phyloP scores from a whole-genome alignment of 2,113 vertebrate species.

The Chaetodon auriga region DNA sequence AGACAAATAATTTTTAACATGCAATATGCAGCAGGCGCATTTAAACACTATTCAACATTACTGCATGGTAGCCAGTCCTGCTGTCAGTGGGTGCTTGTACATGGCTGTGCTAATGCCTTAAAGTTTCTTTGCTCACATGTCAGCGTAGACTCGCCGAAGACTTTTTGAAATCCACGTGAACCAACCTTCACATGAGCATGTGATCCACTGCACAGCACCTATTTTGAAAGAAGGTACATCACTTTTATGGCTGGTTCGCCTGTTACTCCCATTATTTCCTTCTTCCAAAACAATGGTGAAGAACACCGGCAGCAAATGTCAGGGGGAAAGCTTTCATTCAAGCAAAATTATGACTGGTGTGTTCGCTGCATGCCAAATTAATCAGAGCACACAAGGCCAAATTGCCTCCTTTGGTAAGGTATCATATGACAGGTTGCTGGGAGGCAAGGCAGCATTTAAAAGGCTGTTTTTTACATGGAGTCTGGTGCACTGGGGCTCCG shows the following conservation, averaged over 20 bases:
- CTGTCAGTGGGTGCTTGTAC: not conserved
- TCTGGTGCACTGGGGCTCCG: constrained; percentile 38
- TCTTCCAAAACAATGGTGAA: not conserved
- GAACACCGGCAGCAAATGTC: not conserved
- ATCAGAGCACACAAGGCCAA: not conserved
- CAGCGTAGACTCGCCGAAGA: too few species aligned
- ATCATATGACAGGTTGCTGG: not conserved
- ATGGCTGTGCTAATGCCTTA: not conserved
- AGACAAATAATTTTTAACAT: not conserved
- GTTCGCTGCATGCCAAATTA: too few species aligned
- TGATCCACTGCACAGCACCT: too few species aligned
- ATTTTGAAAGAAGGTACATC: not conserved
- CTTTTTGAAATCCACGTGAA: too few species aligned
- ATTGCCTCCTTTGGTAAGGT: not conserved
- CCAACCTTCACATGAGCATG: too few species aligned
- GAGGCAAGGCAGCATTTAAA: not conserved
- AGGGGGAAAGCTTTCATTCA: not conserved
- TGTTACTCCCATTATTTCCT: not conserved
- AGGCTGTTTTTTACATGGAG: constrained; percentile 8
- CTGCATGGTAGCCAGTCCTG: not conserved
- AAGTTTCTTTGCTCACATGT: too few species aligned
- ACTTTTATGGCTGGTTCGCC: not conserved
- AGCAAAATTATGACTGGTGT: not conserved
- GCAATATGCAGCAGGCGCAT: not conserved
- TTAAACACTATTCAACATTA: not conserved